phyloP scores from a whole-genome alignment of 2,113 vertebrate species.

The Lontra canadensis region DNA sequence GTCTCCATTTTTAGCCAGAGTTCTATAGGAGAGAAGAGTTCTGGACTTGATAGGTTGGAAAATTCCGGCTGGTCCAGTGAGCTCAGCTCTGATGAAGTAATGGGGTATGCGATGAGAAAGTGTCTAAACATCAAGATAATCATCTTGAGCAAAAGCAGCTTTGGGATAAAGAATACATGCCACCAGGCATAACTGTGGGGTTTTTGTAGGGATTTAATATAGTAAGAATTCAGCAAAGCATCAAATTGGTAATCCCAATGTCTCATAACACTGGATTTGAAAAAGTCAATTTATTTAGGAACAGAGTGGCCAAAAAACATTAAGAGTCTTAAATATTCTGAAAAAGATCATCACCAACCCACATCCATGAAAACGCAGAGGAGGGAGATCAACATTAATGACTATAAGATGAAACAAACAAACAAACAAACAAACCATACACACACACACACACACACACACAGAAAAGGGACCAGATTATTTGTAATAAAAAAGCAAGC shows the following conservation, averaged over 20 bases:
- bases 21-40: background rate
- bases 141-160: slow-evolving; percentile 1
- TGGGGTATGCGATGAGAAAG: background rate
- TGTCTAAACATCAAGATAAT: background rate
- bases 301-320: background rate
- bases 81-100: background rate
- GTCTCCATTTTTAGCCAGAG: background rate
- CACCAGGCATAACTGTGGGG: background rate
- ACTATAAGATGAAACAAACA: background rate
- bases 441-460: too few relatives aligned
- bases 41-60: background rate
- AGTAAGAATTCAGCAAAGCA: background rate
- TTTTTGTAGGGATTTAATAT: slow-evolving; percentile 36
- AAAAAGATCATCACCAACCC: background rate
- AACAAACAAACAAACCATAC: background rate
- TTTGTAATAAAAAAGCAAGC: background rate
- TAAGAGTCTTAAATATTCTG: slow-evolving; percentile 19
- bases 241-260: background rate
- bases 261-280: background rate
- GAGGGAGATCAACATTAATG: background rate
- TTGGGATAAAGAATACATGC: background rate
- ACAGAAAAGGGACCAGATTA: background rate
- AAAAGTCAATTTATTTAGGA: slow-evolving; percentile 39
- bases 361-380: background rate
- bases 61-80: background rate